Evolutionary conservation across 2,113 vertebrate genomes (phyloP), one percentile per base, ranked within the genome.

Genomic region (Suricata suricatta): DNA sequence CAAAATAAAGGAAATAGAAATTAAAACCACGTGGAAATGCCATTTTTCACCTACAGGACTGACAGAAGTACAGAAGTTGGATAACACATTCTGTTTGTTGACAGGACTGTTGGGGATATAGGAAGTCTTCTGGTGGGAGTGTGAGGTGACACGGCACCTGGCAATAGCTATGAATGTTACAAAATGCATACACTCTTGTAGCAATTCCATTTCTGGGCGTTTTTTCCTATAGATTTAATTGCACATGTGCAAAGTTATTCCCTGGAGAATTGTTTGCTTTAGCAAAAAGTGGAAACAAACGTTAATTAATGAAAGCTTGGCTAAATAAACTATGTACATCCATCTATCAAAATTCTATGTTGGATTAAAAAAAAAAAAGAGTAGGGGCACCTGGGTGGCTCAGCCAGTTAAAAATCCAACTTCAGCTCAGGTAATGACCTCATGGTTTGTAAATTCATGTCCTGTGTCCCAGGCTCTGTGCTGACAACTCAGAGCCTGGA

Each of bases 231-330:
- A 63, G 52, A 83, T 63, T 71, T 77, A 92, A 77, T 88, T 92
- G 79, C 63, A 88, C 85, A 88, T 63, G 29, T 69, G n/a, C 60
- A 33, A 63, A 85, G 11, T 64, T 95, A 71, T 52, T 92, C 63
- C 71, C 3, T 47, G 33, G 38, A 84, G n/a, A 79, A 79, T 79
- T 71, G 69, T 83, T 88, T 83, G 7, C n/a, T 31, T 77, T 71
- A 88, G n/a, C 25, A 95, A 95, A 95, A 63, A 60, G 63, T 92
- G 41, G 52, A 88, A 92, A 71, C 7, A 88, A 88, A 79, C 79
- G 29, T 84, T 88, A 29, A 14, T 35, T 69, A 71, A 13, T 63
- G 35, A 60, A 71, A 41, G 3, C 66, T 69, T 95, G 52, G 50
- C 47, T 79, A 79, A 83, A 66, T 81, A 50, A 95, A 72, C 31